Percentiles rank a stretch among this genome's conserved stretches.
These are phyloP conservation scores for Bicyclus anynana DNA, from an alignment of 1,140 invertebrate species.

Conservation along the genomic window DNA sequence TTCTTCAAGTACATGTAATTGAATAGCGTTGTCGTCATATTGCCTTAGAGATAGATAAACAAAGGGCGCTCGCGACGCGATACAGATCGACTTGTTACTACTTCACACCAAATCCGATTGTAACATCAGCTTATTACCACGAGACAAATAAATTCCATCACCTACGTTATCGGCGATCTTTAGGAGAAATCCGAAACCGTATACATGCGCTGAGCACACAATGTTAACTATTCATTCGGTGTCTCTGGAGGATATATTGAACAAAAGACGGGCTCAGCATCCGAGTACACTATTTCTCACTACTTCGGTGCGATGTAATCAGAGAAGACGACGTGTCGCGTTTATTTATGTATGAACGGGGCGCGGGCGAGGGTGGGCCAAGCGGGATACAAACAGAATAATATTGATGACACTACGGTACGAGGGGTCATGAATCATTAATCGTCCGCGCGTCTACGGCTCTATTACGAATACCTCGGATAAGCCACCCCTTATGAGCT, in stretches of 20 bases:
- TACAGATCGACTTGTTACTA: slow-evolving; percentile 46
- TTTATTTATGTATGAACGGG: slow-evolving; percentile 75
- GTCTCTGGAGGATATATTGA: slow-evolving; percentile 71
- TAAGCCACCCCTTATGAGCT: slow-evolving; percentile 67
- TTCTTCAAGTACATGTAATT: not conserved
- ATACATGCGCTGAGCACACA: slow-evolving; percentile 50
- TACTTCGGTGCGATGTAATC: slow-evolving; percentile 76
- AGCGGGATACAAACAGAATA: slow-evolving; percentile 74
- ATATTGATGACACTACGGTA: slow-evolving; percentile 75
- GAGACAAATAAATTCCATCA: slow-evolving; percentile 69
- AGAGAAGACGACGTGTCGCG: slow-evolving; percentile 76
- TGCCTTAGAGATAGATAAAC: slow-evolving; percentile 15
- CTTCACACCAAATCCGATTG: slow-evolving; percentile 59
- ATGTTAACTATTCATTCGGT: slow-evolving; percentile 73
- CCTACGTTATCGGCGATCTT: slow-evolving; percentile 62
- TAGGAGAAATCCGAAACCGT: slow-evolving; percentile 10
- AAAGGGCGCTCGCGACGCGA: slow-evolving; percentile 21
- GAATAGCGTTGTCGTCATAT: slow-evolving; percentile 6
- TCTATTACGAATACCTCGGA: slow-evolving; percentile 73
- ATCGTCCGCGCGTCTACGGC: slow-evolving; percentile 68
- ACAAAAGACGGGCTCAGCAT: slow-evolving; percentile 73
- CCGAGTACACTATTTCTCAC: slow-evolving; percentile 75
- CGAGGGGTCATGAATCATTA: slow-evolving; percentile 76
- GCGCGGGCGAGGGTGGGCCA: slow-evolving; percentile 70
- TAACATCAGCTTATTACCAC: slow-evolving; percentile 70